Percentiles rank a stretch among this genome's conserved stretches.
Conservation (phyloP, 1,140 invertebrate genomes). For the Glossosoma conforme region DNA sequence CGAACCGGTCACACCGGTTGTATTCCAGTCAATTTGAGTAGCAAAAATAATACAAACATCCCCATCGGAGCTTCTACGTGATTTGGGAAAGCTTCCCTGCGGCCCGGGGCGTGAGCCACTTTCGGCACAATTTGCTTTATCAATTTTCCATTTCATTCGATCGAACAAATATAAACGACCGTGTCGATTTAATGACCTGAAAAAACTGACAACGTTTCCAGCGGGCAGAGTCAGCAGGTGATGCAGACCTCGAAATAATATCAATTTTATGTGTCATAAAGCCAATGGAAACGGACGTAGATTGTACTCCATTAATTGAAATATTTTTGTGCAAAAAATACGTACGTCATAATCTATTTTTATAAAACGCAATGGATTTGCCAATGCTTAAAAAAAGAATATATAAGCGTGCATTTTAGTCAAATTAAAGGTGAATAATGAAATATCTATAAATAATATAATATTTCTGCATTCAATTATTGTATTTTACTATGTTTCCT, state of each 20-base stretch:
- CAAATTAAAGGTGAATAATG: not conserved
- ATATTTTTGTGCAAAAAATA: no score
- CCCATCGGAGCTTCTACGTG: no score
- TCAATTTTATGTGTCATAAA: not conserved
- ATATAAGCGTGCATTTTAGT: not conserved
- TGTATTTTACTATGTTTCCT: no score
- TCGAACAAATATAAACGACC: conserved; percentile 1
- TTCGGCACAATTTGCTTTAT: conserved; percentile 18
- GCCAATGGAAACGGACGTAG: not conserved
- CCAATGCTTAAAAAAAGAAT: not conserved
- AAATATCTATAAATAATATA: no score
- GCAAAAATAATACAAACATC: no score
- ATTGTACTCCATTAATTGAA: no score
- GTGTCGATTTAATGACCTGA: conserved; percentile 4
- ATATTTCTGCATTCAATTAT: no score
- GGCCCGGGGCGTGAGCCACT: no score
- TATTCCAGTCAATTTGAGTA: no score
- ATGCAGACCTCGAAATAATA: no score
- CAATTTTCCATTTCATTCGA: conserved; percentile 12
- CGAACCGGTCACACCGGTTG: no score
- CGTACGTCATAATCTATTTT: not conserved
- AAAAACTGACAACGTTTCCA: conserved; percentile 5
- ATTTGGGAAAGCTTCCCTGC: no score
- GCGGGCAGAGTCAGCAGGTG: not conserved
- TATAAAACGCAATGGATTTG: not conserved